Evolutionary conservation across 2,113 vertebrate species (phyloP), one percentile per base, ranked within the genome.

Genomic region (Pyxicephalus adspersus): DNA sequence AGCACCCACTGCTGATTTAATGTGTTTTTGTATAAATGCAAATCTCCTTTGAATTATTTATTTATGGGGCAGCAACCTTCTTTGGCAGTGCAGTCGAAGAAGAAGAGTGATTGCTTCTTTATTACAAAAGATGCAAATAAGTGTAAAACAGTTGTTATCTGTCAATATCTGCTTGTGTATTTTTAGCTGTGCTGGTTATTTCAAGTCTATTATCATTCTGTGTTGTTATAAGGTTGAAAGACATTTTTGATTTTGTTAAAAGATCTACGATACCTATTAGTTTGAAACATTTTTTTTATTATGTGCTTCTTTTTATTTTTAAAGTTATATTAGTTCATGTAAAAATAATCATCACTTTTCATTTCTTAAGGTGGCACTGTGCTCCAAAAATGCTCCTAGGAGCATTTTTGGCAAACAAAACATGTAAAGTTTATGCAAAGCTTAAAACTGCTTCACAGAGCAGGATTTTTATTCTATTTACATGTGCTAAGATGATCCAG

Each of bases 21-120:
- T 73, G 61, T 73, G 20, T 64, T n/a, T 72, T 73, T 73, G 60
- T 34, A 23, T 28, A 55, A 29, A 64, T 81, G 58, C 57, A 81
- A 72, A 81, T 72, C 34, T 31, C 26, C 15, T 51, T 38, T 67
- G 25, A 67, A 67, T 70, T 31, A 61, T 61, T 70, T 68, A 23
- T 79, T 68, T 79, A 25, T 68, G 50, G 77, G 31, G 9, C 65
- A 70, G 18, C 31, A 50, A 51, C 77, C 4, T 70, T 45, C 70
- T 61, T n/a, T 19, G 22, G 22, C 22, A 23, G 28, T n/a, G 18
- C 22, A 61, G 19, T 23, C 26, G 31, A n/a, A 68, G 54, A 64
- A 68, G 13, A 79, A 79, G 8, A 58, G 55, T 18, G 26, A 20
- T 29, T 20, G 13, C 28, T 29, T 18, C 20, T 60, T 58, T 38